phyloP scores from a whole-genome alignment of 2,113 vertebrate genomes.

The Pangasianodon hypophthalmus region DNA sequence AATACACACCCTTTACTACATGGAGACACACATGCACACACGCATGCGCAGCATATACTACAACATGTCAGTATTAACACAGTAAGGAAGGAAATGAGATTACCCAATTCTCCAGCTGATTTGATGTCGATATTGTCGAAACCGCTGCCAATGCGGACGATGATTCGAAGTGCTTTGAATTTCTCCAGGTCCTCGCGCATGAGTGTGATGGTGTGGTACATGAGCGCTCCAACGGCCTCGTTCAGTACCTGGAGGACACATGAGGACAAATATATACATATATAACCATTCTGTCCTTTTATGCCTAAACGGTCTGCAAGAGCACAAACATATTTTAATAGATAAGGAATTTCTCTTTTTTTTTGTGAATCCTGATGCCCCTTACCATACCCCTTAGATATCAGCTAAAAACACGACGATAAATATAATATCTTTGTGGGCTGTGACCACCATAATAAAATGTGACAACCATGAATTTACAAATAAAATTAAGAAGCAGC shows the following conservation, averaged over 20 bases:
- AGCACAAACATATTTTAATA: neutral
- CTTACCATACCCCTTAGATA: neutral
- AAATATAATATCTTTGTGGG: too few species aligned
- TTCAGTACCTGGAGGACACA: slow-evolving; percentile 85
- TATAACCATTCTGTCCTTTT: neutral
- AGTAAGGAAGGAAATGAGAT: slow-evolving; percentile 29
- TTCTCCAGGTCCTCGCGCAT: slow-evolving; percentile 98
- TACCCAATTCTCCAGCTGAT: slow-evolving; percentile 96
- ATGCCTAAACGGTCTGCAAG: neutral
- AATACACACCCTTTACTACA: neutral
- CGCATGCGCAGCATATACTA: neutral
- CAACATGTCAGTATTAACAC: neutral
- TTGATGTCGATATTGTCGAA: slow-evolving; percentile 99
- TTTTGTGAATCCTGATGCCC: neutral
- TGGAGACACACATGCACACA: neutral
- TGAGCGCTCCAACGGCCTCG: slow-evolving; percentile 95
- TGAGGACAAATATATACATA: neutral
- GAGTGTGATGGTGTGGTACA: slow-evolving; percentile 99
- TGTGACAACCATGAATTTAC: neutral
- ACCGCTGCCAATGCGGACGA: slow-evolving; percentile 96
- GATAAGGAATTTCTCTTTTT: neutral
- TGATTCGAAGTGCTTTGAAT: slow-evolving; percentile 97
- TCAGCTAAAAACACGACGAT: neutral
- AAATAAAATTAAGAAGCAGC: neutral
- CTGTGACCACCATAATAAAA: too few species aligned